Conservation (phyloP, 2,888 invertebrate genomes). For the Cyclophora punctaria region DNA sequence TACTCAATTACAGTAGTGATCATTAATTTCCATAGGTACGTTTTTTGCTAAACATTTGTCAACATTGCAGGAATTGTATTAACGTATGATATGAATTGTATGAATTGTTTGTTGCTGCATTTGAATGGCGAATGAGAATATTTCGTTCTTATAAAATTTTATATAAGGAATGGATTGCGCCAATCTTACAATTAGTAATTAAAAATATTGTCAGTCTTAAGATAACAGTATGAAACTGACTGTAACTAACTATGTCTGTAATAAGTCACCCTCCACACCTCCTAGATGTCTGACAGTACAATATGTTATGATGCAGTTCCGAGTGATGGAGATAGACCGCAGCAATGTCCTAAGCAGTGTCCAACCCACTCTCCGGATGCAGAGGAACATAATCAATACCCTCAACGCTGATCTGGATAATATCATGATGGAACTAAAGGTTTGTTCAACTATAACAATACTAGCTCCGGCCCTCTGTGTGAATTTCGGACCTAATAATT, state of each 20-base stretch:
- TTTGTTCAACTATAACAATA: constrained; percentile 20
- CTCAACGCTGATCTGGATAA: constrained; percentile 78
- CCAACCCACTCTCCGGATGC: constrained; percentile 78
- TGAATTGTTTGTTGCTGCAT: too few species aligned
- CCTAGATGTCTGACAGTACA: neutral
- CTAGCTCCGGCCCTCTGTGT: too few species aligned
- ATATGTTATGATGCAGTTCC: constrained; percentile 62
- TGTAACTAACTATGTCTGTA: neutral
- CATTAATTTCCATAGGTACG: too few species aligned
- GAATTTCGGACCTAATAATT: too few species aligned
- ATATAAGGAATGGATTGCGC: too few species aligned
- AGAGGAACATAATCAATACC: constrained; percentile 76
- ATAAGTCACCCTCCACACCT: neutral
- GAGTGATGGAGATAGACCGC: constrained; percentile 88
- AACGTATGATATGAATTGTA: too few species aligned
- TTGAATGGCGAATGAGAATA: neutral
- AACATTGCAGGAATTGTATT: too few species aligned
- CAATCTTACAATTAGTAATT: too few species aligned
- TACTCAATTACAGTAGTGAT: too few species aligned
- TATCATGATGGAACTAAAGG: constrained; percentile 76
- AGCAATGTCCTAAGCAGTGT: constrained; percentile 81
- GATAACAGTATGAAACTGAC: too few species aligned
- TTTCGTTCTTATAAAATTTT: neutral
- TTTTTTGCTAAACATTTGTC: too few species aligned
- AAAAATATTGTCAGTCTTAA: too few species aligned